Percentiles rank a stretch among this genome's conserved stretches.
phyloP scores from a whole-genome alignment of 2,888 invertebrate species.

The Trachelus troglodyta region DNA sequence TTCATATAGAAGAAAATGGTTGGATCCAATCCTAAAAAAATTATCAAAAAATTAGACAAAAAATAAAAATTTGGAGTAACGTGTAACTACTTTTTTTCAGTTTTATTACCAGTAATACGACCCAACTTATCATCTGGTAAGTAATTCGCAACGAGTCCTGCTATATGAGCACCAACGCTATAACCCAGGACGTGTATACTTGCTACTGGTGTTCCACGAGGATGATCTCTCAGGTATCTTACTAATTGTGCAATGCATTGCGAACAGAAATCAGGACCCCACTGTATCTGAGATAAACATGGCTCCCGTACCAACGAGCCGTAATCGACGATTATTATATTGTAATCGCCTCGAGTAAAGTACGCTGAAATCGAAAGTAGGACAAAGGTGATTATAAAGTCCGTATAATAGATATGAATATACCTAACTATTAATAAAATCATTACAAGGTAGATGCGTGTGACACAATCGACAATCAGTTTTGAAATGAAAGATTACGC shows the following conservation, averaged over 20 bases:
- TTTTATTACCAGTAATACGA: conserved; percentile 77
- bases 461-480: not conserved
- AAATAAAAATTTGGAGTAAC: not conserved
- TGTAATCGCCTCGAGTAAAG: conserved; percentile 83
- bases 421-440: not conserved
- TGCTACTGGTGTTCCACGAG: conserved; percentile 80
- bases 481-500: not conserved
- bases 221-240: conserved; percentile 82
- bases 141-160: conserved; percentile 85
- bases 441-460: not conserved
- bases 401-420: not conserved
- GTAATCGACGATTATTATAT: conserved; percentile 90
- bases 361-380: conserved; percentile 70
- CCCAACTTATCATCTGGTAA: conserved; percentile 82
- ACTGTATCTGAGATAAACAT: conserved; percentile 78
- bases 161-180: conserved; percentile 88
- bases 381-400: not conserved
- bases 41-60: not conserved
- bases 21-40: conserved; percentile 78
- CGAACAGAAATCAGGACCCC: conserved; percentile 68
- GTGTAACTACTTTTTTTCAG: not conserved
- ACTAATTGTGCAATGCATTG: conserved; percentile 86
- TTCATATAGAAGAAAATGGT: conserved; percentile 88
- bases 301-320: conserved; percentile 83
- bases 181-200: conserved; percentile 85